Base-by-base conservation (phyloP, 1,140 invertebrate species). In the Papilio glaucus region DNA sequence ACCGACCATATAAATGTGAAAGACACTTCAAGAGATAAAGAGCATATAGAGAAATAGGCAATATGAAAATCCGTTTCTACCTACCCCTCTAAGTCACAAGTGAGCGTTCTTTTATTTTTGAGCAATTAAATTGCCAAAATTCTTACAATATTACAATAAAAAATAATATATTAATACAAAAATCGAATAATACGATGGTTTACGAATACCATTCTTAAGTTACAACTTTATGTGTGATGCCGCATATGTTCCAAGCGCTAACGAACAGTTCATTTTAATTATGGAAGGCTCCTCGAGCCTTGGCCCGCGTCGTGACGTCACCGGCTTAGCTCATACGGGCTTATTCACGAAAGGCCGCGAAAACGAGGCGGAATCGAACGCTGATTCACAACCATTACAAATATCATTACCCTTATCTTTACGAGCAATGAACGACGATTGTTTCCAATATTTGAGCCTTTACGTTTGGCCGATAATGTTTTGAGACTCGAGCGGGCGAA, bases 391-490 rank as follows among this genome's bases (percentile, higher is more conserved):
- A 73, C 76, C 85, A 80, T 81, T 82, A 82, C 82, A 78, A 85
- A 88, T 80, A 82, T 87, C 84, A 89, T 85, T 86, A 87, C 75
- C 85, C 76, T 88, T 88, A 89, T 88, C 86, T 87, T 87, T 88
- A 89, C 82, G 83, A 86, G 73, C 83, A 82, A 80, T 83, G 80
- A 78, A 77, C 78, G 69, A 53, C 72, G 79, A 85, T 86, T 85
- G 86, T 88, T 86, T 76, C 67, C 67, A 49, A 69, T 49, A 69
- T 69, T 69, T 37, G 42, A 69, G 42, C 67, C 67, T 69, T 69
- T 69, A 53, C 42, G 67, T 49, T 29, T 33, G 33, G 41, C 12
- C 41, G 42, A 68, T 68, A 68, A 69, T 49, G 45, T 42, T 42
- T 29, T 33, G n/a, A 45, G 26, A 39, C 37, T 65, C 7, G 10